Percentiles rank a stretch among this genome's conserved stretches.
These are phyloP conservation scores for Malacoraja senta DNA, from an alignment of 2,797 vertebrate genomes.

Conservation along the genomic window DNA sequence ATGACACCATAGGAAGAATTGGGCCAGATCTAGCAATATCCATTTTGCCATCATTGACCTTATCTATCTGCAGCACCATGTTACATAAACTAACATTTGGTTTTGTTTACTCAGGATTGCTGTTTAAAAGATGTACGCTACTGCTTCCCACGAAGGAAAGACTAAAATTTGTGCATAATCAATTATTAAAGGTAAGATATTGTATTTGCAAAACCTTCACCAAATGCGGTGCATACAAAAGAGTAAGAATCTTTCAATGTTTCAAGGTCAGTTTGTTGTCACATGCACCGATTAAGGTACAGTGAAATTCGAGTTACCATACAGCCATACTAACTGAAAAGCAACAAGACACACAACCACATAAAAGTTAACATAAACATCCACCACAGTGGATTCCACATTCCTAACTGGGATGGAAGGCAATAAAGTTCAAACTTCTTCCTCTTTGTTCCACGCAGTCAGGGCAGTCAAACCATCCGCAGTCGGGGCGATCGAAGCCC, in stretches of 20 bases:
- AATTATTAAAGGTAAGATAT: slow-evolving; percentile 65
- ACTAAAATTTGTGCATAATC: slow-evolving; percentile 69
- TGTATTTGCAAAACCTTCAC: neutral
- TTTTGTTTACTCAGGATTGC: slow-evolving; percentile 58
- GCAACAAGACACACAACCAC: no score
- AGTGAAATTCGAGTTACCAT: no score
- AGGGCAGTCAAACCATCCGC: no score
- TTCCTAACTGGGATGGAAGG: no score
- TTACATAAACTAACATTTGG: neutral
- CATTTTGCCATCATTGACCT: neutral
- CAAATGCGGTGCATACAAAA: neutral
- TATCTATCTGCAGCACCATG: slow-evolving; percentile 20
- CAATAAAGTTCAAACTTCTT: no score
- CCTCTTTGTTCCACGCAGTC: no score
- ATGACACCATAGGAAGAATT: neutral
- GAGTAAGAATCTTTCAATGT: slow-evolving; percentile 20
- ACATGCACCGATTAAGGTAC: no score
- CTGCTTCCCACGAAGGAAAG: slow-evolving; percentile 78
- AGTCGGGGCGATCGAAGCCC: no score
- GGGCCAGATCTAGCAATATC: neutral
- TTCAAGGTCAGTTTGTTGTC: no score
- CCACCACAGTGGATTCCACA: no score
- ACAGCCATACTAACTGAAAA: no score
- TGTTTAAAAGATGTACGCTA: slow-evolving; percentile 82
- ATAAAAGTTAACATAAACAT: no score